Base-by-base conservation (phyloP, 2,888 invertebrate genomes). In the Uloborus plumipes region DNA sequence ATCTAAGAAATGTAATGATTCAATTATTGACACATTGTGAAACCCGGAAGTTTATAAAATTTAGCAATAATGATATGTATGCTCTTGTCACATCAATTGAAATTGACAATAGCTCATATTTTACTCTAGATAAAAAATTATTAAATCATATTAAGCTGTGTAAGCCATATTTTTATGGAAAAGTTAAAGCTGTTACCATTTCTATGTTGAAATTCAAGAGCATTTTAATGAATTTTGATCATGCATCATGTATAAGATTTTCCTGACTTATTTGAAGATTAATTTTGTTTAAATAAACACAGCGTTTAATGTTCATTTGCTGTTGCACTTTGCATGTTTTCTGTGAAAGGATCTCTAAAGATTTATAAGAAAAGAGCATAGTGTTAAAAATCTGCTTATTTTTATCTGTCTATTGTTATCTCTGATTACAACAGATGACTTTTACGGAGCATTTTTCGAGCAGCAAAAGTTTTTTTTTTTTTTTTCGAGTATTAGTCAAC, bases 81-180 rank as follows among this genome's bases (percentile, higher is more conserved):
- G 51, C 51, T 51, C 51, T 51, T 51, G 51, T 51, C 51, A 51
- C 51, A 51, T 51, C 51, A 51, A 51, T 51, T 15, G 51, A 51
- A 51, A 51, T 51, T 11, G 51, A 51, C 51, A 51, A 51, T 51
- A 51, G 51, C 13, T 51, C 51, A 51, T 51, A 51, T 51, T 51
- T 51, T 51, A 51, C 13, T 51, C 13, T n/a, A n/a, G n/a, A 51
- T 51, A 51, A 51, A 51, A 51, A 51, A 15, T 51, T 51, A 51
- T 51, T 51, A 15, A 14, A 15, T 51, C 51, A 51, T 15, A 51
- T 51, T 15, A 51, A 51, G 51, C 15, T 51, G 51, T 51, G 51
- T 51, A 51, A 51, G 51, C 51, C 51, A 14, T 51, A 51, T 51
- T 51, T 51, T 51, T 51, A 51, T 51, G 51, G 51, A 15, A 51